Evolutionary conservation across 2,797 vertebrate genomes (phyloP).

Genomic region (Trichosurus vulpecula): DNA sequence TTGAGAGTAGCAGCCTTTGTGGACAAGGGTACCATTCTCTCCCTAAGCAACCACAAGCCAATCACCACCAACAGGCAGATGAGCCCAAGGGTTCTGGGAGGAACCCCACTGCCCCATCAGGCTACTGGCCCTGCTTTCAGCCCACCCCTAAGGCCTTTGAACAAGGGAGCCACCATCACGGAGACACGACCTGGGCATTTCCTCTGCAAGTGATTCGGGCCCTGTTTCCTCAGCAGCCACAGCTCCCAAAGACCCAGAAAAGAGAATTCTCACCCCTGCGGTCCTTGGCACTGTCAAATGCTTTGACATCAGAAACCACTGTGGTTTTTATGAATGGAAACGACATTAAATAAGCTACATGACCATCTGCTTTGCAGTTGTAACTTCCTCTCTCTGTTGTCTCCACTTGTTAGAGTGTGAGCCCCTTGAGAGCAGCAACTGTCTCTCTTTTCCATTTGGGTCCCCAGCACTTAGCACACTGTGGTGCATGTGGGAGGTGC

Average conservation of each 20-base stretch:
- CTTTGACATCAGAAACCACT: not conserved
- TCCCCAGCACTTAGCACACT: not conserved
- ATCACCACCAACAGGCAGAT: not conserved
- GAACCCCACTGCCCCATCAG: not conserved
- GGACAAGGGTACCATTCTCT: not conserved
- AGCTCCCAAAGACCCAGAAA: not conserved
- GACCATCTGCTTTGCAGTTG: not conserved
- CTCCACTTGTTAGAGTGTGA: not conserved
- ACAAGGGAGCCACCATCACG: not conserved
- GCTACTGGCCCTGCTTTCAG: not conserved
- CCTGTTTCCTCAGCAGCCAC: not conserved
- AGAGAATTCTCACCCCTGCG: not conserved
- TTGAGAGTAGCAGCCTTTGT: not conserved
- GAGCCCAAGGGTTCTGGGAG: not conserved
- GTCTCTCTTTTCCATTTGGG: not conserved
- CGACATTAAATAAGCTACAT: not conserved
- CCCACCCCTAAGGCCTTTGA: not conserved
- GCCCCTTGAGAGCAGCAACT: not conserved
- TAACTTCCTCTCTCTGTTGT: not conserved
- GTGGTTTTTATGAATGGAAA: not conserved
- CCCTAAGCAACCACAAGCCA: not conserved
- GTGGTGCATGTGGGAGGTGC: not conserved
- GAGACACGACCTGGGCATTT: not conserved
- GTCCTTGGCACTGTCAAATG: not conserved
- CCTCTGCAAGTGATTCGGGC: not conserved